Percentiles rank a stretch among this genome's conserved stretches.
Conservation (phyloP, 2,797 vertebrate species). For the Vultur gryphus region DNA sequence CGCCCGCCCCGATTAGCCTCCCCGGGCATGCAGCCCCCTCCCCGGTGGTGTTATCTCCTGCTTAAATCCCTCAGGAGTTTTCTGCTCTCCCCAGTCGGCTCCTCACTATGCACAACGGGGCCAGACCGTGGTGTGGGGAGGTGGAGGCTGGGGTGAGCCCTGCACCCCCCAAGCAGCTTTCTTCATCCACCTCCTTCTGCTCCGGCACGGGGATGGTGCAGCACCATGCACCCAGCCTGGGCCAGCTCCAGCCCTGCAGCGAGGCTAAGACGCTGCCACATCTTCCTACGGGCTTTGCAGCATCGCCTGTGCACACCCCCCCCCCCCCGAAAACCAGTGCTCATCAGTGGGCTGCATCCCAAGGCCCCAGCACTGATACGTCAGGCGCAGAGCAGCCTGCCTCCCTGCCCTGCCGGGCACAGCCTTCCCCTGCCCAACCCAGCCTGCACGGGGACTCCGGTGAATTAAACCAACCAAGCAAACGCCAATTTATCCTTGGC, state of each 20-base stretch:
- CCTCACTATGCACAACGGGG: accelerated
- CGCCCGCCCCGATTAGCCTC: not conserved
- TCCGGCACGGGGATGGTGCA: accelerated
- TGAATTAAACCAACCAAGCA: not conserved
- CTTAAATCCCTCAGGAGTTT: not conserved
- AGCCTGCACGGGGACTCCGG: not conserved
- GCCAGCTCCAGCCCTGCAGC: not conserved
- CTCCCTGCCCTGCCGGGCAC: not conserved
- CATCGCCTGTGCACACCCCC: accelerated
- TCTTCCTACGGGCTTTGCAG: not conserved
- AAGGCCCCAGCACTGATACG: accelerated
- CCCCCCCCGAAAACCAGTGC: not conserved
- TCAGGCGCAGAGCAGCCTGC: not conserved
- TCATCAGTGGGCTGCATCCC: not conserved
- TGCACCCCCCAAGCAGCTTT: not conserved
- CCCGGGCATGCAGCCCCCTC: not conserved
- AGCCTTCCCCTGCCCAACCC: not conserved
- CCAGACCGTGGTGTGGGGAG: accelerated
- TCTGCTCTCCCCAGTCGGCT: not conserved
- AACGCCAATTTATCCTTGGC: not conserved
- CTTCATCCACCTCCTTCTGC: not conserved
- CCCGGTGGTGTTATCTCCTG: not conserved
- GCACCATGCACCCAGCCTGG: accelerated
- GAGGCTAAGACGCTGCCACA: not conserved
- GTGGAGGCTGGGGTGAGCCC: not conserved